phyloP scores from a whole-genome alignment of 2,888 invertebrate genomes.

The Phortica okadai region DNA sequence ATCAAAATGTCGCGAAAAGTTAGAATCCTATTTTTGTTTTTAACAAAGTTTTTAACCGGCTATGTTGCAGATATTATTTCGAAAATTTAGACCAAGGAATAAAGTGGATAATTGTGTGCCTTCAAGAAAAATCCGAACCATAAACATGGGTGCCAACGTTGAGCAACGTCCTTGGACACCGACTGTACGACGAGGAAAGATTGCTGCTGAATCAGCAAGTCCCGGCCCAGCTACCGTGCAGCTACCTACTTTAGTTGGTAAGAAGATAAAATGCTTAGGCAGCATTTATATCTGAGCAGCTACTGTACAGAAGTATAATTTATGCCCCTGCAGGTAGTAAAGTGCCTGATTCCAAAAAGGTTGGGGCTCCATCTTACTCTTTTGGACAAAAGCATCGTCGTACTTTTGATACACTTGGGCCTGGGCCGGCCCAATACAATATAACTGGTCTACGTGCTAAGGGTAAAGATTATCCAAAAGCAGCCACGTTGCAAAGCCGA shows the following conservation, averaged over 20 bases:
- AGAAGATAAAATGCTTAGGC: conserved; percentile 50
- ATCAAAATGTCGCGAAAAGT: not conserved
- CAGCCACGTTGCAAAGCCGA: conserved; percentile 88
- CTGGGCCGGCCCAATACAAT: conserved; percentile 94
- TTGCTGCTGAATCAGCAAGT: conserved; percentile 89
- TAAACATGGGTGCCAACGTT: conserved; percentile 79
- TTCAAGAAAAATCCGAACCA: conserved; percentile 49
- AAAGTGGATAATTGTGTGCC: conserved; percentile 47
- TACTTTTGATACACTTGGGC: conserved; percentile 80
- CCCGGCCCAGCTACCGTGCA: conserved; percentile 93
- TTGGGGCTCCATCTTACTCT: conserved; percentile 88
- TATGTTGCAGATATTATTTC: conserved; percentile 5
- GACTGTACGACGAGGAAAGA: conserved; percentile 90
- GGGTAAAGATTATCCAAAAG: conserved; percentile 87
- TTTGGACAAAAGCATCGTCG: conserved; percentile 83
- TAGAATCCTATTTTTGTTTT: not conserved
- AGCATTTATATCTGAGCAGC: not conserved
- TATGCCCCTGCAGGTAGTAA: conserved; percentile 80
- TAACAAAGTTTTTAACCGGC: not conserved
- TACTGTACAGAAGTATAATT: not conserved
- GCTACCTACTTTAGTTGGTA: conserved; percentile 89
- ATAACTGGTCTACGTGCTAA: conserved; percentile 89
- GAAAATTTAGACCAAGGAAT: not conserved
- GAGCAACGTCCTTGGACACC: conserved; percentile 94
- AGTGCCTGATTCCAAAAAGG: conserved; percentile 85